A percentile compares a stretch with the other conserved stretches of the same genome.
These are phyloP conservation scores for Tribolium madens DNA, from an alignment of 1,140 invertebrate genomes.

Conservation along the genomic window DNA sequence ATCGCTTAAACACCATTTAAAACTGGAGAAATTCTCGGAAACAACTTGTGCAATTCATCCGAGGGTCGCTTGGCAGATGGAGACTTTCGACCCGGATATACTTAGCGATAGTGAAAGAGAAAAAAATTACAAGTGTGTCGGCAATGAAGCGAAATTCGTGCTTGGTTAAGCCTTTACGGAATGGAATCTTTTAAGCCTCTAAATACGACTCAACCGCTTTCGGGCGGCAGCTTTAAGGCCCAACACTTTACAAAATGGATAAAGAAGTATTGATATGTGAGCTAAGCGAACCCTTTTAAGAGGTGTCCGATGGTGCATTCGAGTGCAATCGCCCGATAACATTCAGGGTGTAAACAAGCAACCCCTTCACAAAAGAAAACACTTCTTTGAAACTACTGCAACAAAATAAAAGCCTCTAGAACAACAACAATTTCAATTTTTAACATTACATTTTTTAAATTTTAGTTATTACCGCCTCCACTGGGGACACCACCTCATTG, in stretches of 20 bases:
- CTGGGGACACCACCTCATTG: background rate
- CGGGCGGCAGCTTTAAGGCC: slow-evolving; percentile 11
- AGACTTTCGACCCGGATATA: slow-evolving; percentile 1
- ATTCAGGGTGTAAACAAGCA: background rate
- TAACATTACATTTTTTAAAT: no score
- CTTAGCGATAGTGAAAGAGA: background rate
- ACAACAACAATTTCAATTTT: no score
- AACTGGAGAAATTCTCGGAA: background rate
- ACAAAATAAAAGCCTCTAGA: background rate
- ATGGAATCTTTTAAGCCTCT: slow-evolving; percentile 34
- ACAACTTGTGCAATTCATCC: slow-evolving; percentile 1
- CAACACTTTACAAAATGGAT: slow-evolving; percentile 43
- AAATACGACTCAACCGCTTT: background rate
- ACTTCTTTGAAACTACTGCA: background rate
- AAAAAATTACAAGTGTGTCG: slow-evolving; percentile 19
- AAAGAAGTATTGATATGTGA: slow-evolving; percentile 40
- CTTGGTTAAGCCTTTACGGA: slow-evolving; percentile 41
- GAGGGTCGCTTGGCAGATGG: background rate
- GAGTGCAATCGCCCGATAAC: slow-evolving; percentile 39
- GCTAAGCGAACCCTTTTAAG: slow-evolving; percentile 47
- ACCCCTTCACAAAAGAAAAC: background rate
- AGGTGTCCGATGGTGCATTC: slow-evolving; percentile 44
- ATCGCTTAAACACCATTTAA: slow-evolving; percentile 21
- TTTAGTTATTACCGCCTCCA: background rate
- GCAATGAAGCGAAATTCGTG: slow-evolving; percentile 42